These are phyloP conservation scores for Hypercompe scribonia DNA, from an alignment of 2,888 invertebrate species.

Conservation along the genomic window DNA sequence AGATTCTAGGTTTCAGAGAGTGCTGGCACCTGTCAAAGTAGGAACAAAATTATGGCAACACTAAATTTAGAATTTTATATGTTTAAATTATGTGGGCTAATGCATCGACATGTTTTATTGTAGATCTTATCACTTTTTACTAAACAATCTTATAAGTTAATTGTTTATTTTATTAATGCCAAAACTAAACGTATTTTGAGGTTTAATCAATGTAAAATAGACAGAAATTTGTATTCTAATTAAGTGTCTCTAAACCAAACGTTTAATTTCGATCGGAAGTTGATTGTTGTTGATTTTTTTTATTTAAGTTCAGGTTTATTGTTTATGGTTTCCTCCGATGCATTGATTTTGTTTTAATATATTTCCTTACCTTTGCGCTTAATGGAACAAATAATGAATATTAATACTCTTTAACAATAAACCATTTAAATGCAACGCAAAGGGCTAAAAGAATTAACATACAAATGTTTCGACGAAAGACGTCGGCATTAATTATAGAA, in stretches of 20 bases:
- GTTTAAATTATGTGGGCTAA: not conserved
- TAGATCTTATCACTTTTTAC: not conserved
- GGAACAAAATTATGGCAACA: not conserved
- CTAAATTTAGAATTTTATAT: not conserved
- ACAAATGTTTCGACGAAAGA: conserved; percentile 51
- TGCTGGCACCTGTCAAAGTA: not conserved
- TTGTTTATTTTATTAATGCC: not conserved
- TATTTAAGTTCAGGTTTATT: conserved; percentile 31
- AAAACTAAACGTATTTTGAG: not conserved
- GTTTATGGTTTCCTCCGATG: conserved; percentile 34
- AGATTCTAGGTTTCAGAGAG: not conserved
- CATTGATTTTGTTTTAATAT: conserved; percentile 38
- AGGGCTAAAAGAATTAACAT: conserved; percentile 57
- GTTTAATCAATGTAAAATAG: not conserved
- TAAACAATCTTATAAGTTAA: too few species aligned
- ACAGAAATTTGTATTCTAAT: conserved; percentile 23
- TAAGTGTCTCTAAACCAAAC: conserved; percentile 15
- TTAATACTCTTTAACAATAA: conserved; percentile 58
- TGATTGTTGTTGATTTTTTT: conserved; percentile 29
- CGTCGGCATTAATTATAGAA: conserved; percentile 46
- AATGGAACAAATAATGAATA: conserved; percentile 57
- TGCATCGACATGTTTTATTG: not conserved
- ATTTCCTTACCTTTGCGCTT: conserved; percentile 34
- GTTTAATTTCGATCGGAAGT: conserved; percentile 38
- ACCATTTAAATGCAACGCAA: conserved; percentile 50